These are phyloP conservation scores for Nycticebus coucang DNA, from an alignment of 2,113 vertebrate species.

Conservation along the genomic window DNA sequence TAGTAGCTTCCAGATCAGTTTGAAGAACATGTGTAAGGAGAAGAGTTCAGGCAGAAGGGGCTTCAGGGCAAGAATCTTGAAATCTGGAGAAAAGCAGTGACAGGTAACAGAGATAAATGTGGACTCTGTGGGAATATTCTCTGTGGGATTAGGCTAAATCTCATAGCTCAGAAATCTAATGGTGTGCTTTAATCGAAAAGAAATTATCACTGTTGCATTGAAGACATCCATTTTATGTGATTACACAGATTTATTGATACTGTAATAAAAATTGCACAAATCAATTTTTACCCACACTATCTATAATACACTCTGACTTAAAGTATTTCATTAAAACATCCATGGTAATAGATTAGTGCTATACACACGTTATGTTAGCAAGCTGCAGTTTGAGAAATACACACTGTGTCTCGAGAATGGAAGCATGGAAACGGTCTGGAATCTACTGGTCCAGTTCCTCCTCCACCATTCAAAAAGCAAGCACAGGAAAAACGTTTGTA, in stretches of 20 bases:
- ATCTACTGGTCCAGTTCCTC: not conserved
- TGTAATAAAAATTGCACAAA: not conserved
- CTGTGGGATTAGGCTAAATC: not conserved
- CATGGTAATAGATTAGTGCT: not conserved
- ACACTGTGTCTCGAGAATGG: not conserved
- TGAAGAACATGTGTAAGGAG: not conserved
- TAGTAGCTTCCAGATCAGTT: not conserved
- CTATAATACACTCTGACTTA: not conserved
- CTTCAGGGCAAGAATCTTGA: not conserved
- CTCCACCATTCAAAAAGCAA: not conserved
- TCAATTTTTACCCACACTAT: not conserved
- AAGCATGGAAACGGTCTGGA: not conserved
- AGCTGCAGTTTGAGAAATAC: not conserved
- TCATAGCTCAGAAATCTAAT: not conserved
- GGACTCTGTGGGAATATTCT: accelerated
- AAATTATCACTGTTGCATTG: not conserved
- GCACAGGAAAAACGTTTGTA: not conserved
- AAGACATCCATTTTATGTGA: not conserved
- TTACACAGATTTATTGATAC: not conserved
- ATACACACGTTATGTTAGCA: not conserved
- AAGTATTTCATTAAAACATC: not conserved
- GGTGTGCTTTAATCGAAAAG: not conserved
- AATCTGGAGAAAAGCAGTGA: not conserved
- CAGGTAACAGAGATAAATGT: not conserved
- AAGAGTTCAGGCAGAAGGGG: not conserved